A percentile compares a stretch with the other conserved stretches of the same genome.
phyloP scores from a whole-genome alignment of 2,888 invertebrate genomes.

The Taphrorychus bicolor region DNA sequence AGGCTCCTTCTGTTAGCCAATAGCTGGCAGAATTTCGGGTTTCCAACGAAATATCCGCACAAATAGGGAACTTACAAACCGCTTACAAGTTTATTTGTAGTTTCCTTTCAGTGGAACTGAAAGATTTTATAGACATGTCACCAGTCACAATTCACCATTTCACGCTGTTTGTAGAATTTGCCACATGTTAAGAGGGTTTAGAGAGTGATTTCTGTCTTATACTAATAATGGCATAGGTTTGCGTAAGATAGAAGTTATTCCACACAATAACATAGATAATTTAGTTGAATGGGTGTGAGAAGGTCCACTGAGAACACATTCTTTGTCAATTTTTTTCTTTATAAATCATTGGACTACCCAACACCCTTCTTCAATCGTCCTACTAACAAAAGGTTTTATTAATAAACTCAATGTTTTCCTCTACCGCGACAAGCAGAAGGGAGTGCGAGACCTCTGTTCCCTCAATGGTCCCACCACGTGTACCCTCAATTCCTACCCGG shows the following conservation, averaged over 20 bases:
- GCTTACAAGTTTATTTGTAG: not conserved
- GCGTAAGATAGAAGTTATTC: no score
- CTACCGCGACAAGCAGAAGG: slow-evolving; percentile 56
- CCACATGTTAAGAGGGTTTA: not conserved
- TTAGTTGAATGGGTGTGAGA: no score
- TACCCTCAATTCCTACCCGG: slow-evolving; percentile 94
- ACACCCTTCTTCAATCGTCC: not conserved
- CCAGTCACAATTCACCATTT: not conserved
- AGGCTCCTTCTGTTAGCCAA: not conserved
- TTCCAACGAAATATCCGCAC: not conserved
- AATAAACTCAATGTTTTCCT: slow-evolving; percentile 30
- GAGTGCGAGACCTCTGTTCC: slow-evolving; percentile 84
- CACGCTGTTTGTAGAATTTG: not conserved
- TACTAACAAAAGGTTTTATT: not conserved
- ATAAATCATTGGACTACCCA: not conserved
- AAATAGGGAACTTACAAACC: not conserved
- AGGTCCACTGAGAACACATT: no score
- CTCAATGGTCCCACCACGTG: slow-evolving; percentile 95
- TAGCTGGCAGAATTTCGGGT: not conserved
- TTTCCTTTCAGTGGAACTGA: not conserved
- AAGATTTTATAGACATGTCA: not conserved
- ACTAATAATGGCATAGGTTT: no score
- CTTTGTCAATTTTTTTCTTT: no score
- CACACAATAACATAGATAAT: no score
- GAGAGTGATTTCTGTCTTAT: no score